These are phyloP conservation scores for Allobates femoralis DNA, from an alignment of 2,797 vertebrate species.

Conservation along the genomic window DNA sequence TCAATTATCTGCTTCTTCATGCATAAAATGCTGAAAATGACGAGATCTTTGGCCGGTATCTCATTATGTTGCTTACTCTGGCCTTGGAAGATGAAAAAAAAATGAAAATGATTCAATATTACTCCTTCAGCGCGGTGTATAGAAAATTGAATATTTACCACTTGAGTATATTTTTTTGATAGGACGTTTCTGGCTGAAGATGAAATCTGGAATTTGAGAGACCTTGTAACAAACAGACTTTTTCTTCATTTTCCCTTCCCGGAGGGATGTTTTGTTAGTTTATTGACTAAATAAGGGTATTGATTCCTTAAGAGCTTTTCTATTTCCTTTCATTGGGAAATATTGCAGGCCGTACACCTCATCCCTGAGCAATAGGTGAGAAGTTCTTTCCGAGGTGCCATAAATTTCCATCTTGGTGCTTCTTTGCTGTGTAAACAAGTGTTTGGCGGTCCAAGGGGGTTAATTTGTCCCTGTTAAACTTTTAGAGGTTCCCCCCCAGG, in stretches of 20 bases:
- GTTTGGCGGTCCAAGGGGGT: constrained; percentile 67
- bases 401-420: constrained; percentile 77
- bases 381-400: constrained; percentile 71
- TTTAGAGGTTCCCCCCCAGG: constrained; percentile 63
- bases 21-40: constrained; percentile 30
- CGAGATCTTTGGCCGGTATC: constrained; percentile 19
- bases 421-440: constrained; percentile 70
- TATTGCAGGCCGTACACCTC: constrained; percentile 71
- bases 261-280: constrained; percentile 74
- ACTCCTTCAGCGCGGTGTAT: neutral
- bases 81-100: constrained; percentile 14
- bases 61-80: constrained; percentile 31
- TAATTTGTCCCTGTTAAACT: constrained; percentile 65
- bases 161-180: constrained; percentile 31
- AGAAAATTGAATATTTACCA: constrained; percentile 55
- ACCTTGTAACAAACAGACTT: constrained; percentile 68
- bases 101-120: constrained; percentile 50
- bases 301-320: constrained; percentile 88
- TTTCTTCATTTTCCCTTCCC: constrained; percentile 71
- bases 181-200: constrained; percentile 31
- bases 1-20: constrained; percentile 23
- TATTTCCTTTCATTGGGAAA: constrained; percentile 75
- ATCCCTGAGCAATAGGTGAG: constrained; percentile 71
- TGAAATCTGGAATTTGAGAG: constrained; percentile 59
- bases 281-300: constrained; percentile 86